Evolutionary conservation across 2,113 vertebrate species (phyloP), one percentile per base, ranked within the genome.

Genomic region (Xenus cinereus): DNA sequence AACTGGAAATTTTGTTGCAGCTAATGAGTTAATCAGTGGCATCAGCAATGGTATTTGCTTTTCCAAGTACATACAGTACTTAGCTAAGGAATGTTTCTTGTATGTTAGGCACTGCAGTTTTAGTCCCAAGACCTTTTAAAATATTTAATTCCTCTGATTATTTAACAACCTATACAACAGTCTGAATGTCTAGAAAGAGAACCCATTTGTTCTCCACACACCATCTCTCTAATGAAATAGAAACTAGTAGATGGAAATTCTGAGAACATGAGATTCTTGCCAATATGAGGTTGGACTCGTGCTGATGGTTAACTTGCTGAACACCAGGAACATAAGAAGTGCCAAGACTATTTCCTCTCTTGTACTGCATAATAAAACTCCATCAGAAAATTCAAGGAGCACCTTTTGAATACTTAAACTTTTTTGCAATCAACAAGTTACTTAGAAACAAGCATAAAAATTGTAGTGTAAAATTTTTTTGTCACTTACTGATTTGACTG

Each of bases 301-400:
- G 78, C 94, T 96, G 96, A 95, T 94, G 60, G 78, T 90, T 98
- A 96, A 95, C 95, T 97, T 96, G 91, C 75, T 75, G 81, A 98
- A 93, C 39, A 63, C 81, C 79, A 84, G 87, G 84, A 94, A 89
- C 13, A 21, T 39, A 85, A 87, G 74, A 96, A 87, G 83, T 95
- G 97, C 97, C 95, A 96, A 97, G 77, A 59, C 24, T 76, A 94
- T 97, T 98, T 98, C 97, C 97, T 97, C 73, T 93, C 81, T 97
- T 97, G 97, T 98, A 97, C 71, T 95, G 92, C 89, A 67, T 62
- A 92, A 84, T 98, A 97, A 97, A 97, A 97, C 91, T 80, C 57
- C 73, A 93, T 97, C 95, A 96, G 63, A 96, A 94, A 93, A 93
- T 90, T 93, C 77, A 96, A 33, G 57, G 64, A 85, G 85, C 73